Conservation (phyloP, 2,113 vertebrate species). For the Aplodontia rufa region DNA sequence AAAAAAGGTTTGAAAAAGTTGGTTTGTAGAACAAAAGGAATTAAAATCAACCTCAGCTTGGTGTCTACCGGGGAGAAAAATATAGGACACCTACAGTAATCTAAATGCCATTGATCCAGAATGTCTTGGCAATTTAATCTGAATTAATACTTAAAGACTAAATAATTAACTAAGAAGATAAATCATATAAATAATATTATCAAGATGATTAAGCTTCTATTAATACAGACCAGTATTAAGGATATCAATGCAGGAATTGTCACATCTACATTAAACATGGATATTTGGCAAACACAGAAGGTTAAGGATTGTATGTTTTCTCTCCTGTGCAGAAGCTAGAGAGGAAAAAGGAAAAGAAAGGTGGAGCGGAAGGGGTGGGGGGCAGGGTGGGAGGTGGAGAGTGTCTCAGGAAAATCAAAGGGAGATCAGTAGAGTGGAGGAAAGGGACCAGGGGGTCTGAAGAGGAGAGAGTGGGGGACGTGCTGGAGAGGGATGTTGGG, state of each 20-base stretch:
- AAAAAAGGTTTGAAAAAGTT: background rate
- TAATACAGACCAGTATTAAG: background rate
- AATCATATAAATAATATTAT: background rate
- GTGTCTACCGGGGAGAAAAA: background rate
- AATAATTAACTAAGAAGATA: background rate
- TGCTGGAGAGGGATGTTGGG: too few species aligned
- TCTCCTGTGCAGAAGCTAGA: too few species aligned
- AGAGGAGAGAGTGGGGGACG: too few species aligned
- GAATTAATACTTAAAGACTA: background rate
- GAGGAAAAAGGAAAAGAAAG: too few species aligned
- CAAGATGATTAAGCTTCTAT: background rate
- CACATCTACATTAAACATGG: background rate
- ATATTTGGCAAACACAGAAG: background rate
- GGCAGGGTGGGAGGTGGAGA: too few species aligned
- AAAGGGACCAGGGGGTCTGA: too few species aligned
- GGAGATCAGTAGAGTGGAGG: too few species aligned
- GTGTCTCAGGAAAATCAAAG: too few species aligned
- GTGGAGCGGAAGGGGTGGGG: too few species aligned
- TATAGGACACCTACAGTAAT: background rate
- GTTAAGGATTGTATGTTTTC: too few species aligned
- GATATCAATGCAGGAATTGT: background rate
- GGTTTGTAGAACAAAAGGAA: background rate
- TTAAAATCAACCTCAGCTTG: background rate
- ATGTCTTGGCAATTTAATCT: background rate
- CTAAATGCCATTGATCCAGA: background rate